phyloP scores from a whole-genome alignment of 2,888 invertebrate species.

The Ectemnius lituratus region DNA sequence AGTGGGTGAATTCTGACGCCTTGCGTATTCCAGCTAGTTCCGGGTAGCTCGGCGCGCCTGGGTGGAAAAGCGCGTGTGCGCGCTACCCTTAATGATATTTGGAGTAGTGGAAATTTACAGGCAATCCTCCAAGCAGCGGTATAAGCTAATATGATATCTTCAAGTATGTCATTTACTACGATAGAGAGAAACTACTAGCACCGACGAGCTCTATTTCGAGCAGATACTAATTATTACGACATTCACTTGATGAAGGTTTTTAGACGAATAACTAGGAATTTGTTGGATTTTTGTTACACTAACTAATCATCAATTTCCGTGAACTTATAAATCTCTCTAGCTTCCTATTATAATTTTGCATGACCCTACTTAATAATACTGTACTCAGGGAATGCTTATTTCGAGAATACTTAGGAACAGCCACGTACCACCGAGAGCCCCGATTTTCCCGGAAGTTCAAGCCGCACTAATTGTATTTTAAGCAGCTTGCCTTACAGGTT shows the following conservation, averaged over 20 bases:
- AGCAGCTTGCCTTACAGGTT: slow-evolving; percentile 18
- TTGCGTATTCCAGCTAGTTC: slow-evolving; percentile 24
- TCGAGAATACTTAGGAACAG: slow-evolving; percentile 26
- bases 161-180: too few species aligned
- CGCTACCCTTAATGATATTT: slow-evolving; percentile 20
- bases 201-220: too few species aligned
- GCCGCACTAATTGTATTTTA: slow-evolving; percentile 49
- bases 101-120: slow-evolving; percentile 25
- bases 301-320: background rate
- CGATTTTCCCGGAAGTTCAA: slow-evolving; percentile 18
- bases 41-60: slow-evolving; percentile 2
- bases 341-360: too few species aligned
- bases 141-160: too few species aligned
- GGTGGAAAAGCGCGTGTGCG: background rate
- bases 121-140: too few species aligned
- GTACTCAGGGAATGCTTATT: slow-evolving; percentile 40
- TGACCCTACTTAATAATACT: slow-evolving; percentile 36
- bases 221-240: background rate
- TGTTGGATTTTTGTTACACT: background rate
- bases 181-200: background rate
- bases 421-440: too few species aligned
- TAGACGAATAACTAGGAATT: background rate
- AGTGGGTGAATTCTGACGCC: slow-evolving; percentile 50
- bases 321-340: background rate
- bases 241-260: too few species aligned